A percentile compares a stretch with the other conserved stretches of the same genome.
Conservation (phyloP, 2,113 vertebrate species). For the Platanista minor region DNA sequence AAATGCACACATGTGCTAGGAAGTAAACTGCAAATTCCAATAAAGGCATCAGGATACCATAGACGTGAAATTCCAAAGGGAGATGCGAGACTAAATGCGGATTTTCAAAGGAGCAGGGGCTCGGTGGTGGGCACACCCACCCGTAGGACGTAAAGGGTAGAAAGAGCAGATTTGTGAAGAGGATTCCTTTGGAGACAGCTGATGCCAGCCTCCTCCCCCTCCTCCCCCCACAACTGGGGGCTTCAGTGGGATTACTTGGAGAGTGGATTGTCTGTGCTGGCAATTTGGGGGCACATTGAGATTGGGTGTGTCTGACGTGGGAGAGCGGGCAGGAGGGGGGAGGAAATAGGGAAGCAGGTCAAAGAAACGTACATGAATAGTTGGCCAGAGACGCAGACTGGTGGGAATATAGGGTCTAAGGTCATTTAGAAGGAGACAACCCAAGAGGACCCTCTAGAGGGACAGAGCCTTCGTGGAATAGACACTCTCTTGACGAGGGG, state of each 20-base stretch:
- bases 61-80: neutral
- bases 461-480: no score
- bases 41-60: neutral
- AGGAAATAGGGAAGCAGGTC: neutral
- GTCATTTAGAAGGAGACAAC: neutral
- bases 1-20: neutral
- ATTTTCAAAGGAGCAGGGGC: neutral
- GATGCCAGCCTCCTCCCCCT: neutral
- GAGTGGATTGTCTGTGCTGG: neutral
- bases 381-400: neutral
- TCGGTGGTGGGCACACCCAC: neutral
- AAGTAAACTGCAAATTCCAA: neutral
- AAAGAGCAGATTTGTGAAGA: neutral
- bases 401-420: neutral
- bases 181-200: neutral
- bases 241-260: neutral
- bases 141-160: neutral
- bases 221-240: accelerated
- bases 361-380: neutral
- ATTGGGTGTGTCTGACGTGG: accelerated
- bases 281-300: neutral
- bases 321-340: no score
- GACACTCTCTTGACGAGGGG: neutral
- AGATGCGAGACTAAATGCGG: neutral
- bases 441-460: neutral